Percentiles rank a stretch among this genome's conserved stretches.
phyloP scores from a whole-genome alignment of 2,113 vertebrate species.

The Cyanoramphus novaezelandiae region DNA sequence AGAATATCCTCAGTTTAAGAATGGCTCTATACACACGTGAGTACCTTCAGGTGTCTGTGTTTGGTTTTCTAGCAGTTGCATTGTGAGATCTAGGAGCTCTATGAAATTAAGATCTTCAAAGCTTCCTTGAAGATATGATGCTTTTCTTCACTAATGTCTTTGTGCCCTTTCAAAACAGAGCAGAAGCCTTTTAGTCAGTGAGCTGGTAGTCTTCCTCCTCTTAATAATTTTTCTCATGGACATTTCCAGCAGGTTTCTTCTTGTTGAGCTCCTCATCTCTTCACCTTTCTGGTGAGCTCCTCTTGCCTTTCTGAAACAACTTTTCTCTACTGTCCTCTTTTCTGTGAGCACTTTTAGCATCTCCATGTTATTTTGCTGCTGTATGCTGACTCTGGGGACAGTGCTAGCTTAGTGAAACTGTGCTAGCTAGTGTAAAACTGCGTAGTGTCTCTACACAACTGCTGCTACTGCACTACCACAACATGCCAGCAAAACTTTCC shows the following conservation, averaged over 20 bases:
- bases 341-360: background rate
- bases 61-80: background rate
- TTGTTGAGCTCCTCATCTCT: background rate
- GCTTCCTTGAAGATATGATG: background rate
- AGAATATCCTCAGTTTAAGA: background rate
- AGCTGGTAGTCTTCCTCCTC: background rate
- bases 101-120: background rate
- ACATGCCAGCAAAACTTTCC: background rate
- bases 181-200: background rate
- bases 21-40: background rate
- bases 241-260: background rate
- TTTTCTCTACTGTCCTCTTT: background rate
- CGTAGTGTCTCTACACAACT: background rate
- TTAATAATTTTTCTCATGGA: background rate
- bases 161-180: background rate
- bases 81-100: background rate
- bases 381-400: background rate
- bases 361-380: background rate
- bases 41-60: background rate
- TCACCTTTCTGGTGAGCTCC: background rate
- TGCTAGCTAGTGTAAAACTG: background rate
- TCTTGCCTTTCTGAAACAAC: background rate
- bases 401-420: background rate
- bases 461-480: background rate
- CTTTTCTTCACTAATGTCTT: background rate